Conservation (phyloP, 2,888 invertebrate species). For the Eutolmus rufibarbis region DNA sequence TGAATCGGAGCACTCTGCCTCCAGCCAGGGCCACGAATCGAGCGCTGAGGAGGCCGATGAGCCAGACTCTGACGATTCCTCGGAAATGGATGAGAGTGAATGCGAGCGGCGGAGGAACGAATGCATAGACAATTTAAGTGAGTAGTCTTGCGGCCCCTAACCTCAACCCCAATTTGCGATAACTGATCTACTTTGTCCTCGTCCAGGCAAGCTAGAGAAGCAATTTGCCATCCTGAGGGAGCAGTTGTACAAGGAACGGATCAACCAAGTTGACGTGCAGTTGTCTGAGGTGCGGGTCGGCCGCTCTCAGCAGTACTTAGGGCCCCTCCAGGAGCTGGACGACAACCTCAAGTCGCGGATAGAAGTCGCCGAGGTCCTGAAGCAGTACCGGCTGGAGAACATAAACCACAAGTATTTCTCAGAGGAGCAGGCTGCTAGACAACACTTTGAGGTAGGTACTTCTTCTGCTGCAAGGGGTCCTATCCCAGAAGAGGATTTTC, state of each 20-base stretch:
- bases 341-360: slow-evolving; percentile 85
- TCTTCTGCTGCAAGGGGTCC: not conserved
- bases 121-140: slow-evolving; percentile 81
- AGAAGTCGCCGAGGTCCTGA: slow-evolving; percentile 89
- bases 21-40: slow-evolving; percentile 75
- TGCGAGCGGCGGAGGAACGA: slow-evolving; percentile 84
- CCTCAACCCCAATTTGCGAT: not conserved
- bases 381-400: slow-evolving; percentile 80
- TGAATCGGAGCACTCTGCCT: slow-evolving; percentile 74
- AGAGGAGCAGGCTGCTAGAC: slow-evolving; percentile 86
- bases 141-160: not conserved
- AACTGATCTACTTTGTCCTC: not conserved
- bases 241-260: slow-evolving; percentile 86
- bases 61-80: slow-evolving; percentile 83
- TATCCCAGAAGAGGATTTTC: too few species aligned
- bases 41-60: slow-evolving; percentile 78
- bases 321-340: slow-evolving; percentile 83
- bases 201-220: slow-evolving; percentile 80
- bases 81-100: slow-evolving; percentile 92
- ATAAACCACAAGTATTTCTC: slow-evolving; percentile 86
- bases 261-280: slow-evolving; percentile 81
- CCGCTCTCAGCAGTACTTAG: slow-evolving; percentile 86
- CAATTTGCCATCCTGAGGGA: slow-evolving; percentile 88
- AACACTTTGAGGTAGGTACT: slow-evolving; percentile 79
- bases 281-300: slow-evolving; percentile 86